A percentile compares a stretch with the other conserved stretches of the same genome.
Conservation (phyloP, 2,113 vertebrate species). For the Carassius auratus region DNA sequence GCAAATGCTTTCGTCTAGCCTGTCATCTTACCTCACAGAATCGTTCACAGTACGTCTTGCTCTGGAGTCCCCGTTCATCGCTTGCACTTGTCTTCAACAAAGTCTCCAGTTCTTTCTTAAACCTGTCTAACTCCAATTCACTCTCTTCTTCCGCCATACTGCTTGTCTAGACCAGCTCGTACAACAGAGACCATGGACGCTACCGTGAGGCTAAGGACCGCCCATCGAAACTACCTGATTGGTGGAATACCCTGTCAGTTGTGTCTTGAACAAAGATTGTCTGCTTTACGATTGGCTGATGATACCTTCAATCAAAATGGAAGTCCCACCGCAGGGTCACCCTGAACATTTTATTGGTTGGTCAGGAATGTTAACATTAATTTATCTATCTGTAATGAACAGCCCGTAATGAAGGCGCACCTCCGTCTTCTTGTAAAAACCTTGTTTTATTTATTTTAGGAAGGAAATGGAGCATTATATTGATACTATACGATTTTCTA, state of each 20-base stretch:
- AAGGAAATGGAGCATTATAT: no score
- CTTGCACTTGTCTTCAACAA: conserved; percentile 68
- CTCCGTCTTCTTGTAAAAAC: neutral
- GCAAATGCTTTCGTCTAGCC: neutral
- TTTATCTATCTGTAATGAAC: neutral
- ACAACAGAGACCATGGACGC: conserved; percentile 51
- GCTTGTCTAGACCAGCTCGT: conserved; percentile 82
- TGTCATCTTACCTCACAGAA: conserved; percentile 85
- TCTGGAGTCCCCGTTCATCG: conserved; percentile 70
- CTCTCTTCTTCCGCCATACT: conserved; percentile 96
- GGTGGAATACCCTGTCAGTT: neutral
- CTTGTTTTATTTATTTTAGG: no score
- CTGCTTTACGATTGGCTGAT: conserved; percentile 16
- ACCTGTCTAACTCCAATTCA: conserved; percentile 83
- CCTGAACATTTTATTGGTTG: conserved; percentile 28
- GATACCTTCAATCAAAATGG: neutral
- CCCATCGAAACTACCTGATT: conserved; percentile 23
- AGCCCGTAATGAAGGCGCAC: neutral
- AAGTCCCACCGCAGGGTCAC: neutral
- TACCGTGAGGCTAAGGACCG: neutral
- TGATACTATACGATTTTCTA: no score
- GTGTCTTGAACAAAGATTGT: accelerated
- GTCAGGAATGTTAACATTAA: neutral
- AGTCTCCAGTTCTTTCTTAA: conserved; percentile 82
- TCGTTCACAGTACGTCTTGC: conserved; percentile 83